Base-by-base conservation (phyloP, 2,113 vertebrate genomes). In the Chauna torquata region DNA sequence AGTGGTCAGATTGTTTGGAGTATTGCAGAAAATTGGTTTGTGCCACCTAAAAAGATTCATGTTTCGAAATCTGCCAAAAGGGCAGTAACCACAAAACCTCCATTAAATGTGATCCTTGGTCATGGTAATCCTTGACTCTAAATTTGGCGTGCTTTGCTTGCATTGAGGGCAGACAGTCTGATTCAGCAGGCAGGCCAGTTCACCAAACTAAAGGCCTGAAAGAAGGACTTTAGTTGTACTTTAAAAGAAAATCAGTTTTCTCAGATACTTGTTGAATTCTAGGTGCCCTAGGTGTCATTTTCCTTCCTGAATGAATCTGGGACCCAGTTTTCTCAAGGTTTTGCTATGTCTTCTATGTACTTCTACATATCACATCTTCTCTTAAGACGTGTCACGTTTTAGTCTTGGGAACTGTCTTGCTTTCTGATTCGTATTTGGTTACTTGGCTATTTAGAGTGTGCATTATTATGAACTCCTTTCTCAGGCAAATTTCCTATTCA, bases 341-440 rank as follows among this genome's bases (percentile, higher is more conserved):
- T 59, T 76, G 11, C 6, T 9, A 3, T 7, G 3, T 9, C 14
- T 57, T 62, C 38, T 38, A 20, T 34, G 19, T 81, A 5, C 42
- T 55, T 64, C 18, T 50, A n/a, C 54, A 20, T 38, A 14, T 47
- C 3, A 1, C 42, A 40, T 76, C 22, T 52, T 58, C 34, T 86
- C 45, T 28, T 28, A 14, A 11, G 34, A 38, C 0, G 0, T 23
- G 7, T 28, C 24, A 12, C 9, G 27, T 16, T 64, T 30, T 55
- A 34, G 5, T 44, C 40, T 81, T 11, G 16, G 25, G n/a, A 58
- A 4, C 25, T 47, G 13, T 52, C 44, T 64, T 71, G 34, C 59
- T 62, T 75, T 92, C 38, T 68, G 18, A 45, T 55, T 58, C 22
- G 0, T 36, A 17, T 36, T 92, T n/a, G 10, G 1, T 68, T 28